These are phyloP conservation scores for Corvus cornix DNA, from an alignment of 2,113 vertebrate genomes.

Conservation along the genomic window DNA sequence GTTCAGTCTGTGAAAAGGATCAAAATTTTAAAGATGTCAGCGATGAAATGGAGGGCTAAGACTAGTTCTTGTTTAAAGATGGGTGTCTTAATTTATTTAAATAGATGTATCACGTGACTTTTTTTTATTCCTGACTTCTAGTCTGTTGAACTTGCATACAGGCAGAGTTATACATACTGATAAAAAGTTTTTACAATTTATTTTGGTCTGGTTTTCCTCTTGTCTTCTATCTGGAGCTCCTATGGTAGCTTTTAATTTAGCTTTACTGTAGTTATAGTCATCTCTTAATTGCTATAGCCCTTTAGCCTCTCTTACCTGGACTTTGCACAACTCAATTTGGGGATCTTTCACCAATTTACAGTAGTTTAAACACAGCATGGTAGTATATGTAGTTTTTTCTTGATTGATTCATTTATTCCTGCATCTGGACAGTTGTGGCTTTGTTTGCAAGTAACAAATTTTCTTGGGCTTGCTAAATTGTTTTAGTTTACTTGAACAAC, in stretches of 20 bases:
- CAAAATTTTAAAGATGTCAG: constrained; percentile 8
- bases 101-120: neutral
- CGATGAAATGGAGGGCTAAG: neutral
- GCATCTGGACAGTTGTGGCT: neutral
- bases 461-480: neutral
- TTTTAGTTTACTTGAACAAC: neutral
- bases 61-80: constrained; percentile 6
- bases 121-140: neutral
- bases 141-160: neutral
- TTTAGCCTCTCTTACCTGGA: neutral
- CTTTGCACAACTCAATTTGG: neutral
- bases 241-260: neutral
- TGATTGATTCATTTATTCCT: neutral
- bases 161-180: neutral
- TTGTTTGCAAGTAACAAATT: neutral
- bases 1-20: constrained; percentile 26
- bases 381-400: neutral
- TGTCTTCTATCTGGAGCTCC: neutral
- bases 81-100: neutral
- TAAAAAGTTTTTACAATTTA: neutral
- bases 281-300: neutral
- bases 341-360: neutral
- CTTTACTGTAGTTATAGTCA: neutral
- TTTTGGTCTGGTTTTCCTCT: neutral
- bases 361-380: neutral